Evolutionary conservation across 2,113 vertebrate genomes (phyloP).

Genomic region (Dendropsophus ebraccatus): DNA sequence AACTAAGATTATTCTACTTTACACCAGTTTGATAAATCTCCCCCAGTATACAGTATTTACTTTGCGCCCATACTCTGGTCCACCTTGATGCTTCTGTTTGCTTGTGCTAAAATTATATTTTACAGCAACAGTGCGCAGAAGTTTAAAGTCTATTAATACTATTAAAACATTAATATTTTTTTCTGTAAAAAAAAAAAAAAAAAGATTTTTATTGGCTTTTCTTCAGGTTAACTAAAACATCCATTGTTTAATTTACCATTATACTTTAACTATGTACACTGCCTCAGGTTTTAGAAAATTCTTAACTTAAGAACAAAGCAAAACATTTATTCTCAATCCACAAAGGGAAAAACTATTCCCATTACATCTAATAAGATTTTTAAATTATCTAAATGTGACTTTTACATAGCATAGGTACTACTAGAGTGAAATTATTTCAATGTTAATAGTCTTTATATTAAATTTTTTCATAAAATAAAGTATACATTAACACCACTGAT

Average conservation of each 20-base stretch:
- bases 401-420: neutral
- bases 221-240: constrained; percentile 5
- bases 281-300: constrained; percentile 22
- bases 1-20: too few species aligned
- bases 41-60: too few species aligned
- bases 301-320: constrained; percentile 18
- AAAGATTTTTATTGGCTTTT: too few species aligned
- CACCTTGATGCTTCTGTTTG: too few species aligned
- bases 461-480: too few species aligned
- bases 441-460: too few species aligned
- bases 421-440: neutral
- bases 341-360: neutral
- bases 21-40: too few species aligned
- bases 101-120: too few species aligned
- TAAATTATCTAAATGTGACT: constrained; percentile 12
- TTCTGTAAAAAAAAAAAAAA: too few species aligned
- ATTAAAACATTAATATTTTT: too few species aligned
- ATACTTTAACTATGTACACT: neutral
- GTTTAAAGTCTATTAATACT: neutral
- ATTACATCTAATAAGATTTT: neutral
- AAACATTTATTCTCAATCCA: constrained; percentile 31
- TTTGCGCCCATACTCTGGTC: too few species aligned
- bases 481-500: too few species aligned
- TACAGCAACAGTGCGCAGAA: neutral
- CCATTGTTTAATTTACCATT: constrained; percentile 19